Evolutionary conservation across 1,140 invertebrate genomes (phyloP).

Genomic region (Choristoneura fumiferana): DNA sequence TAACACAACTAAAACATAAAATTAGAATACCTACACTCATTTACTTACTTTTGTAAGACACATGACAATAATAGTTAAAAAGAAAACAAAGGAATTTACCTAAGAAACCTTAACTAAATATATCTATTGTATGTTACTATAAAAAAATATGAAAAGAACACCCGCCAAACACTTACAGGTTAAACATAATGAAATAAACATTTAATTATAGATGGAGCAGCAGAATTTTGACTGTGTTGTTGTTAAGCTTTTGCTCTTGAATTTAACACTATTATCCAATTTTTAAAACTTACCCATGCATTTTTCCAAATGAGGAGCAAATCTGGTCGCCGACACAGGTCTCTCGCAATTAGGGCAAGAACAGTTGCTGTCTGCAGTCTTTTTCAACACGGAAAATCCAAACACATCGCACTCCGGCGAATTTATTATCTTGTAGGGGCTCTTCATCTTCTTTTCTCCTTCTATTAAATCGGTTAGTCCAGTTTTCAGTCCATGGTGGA

Average conservation of each 20-base stretch:
- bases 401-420: constrained; percentile 90
- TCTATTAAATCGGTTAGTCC: constrained; percentile 85
- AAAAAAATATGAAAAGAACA: no score
- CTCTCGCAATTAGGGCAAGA: constrained; percentile 93
- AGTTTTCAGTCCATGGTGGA: constrained; percentile 87
- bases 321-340: constrained; percentile 89
- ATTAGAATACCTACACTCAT: no score
- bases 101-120: no score
- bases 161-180: no score
- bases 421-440: constrained; percentile 84
- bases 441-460: constrained; percentile 83
- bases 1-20: no score
- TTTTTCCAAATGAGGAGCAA: constrained; percentile 95
- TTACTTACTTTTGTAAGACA: no score
- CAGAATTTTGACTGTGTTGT: no score
- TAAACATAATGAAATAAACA: no score
- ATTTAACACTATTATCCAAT: not conserved
- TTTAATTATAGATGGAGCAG: no score
- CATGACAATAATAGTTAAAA: no score
- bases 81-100: no score
- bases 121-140: no score
- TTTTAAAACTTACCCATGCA: constrained; percentile 84
- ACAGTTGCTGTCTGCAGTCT: constrained; percentile 87
- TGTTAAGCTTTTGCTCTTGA: not conserved
- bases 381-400: constrained; percentile 89